Evolutionary conservation across 2,888 invertebrate species (phyloP).

Genomic region (Macaria notata): DNA sequence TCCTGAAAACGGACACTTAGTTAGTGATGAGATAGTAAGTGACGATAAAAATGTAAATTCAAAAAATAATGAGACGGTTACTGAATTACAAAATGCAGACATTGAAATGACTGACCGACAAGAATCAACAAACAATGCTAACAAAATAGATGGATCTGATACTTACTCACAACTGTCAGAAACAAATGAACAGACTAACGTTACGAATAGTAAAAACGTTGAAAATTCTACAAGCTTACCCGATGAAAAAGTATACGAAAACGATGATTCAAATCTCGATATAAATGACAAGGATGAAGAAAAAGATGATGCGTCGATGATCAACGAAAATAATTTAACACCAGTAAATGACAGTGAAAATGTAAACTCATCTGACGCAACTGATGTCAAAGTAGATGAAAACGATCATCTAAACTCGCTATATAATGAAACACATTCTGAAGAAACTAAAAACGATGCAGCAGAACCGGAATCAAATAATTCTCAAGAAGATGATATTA

Average conservation of each 20-base stretch:
- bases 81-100: background rate
- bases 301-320: background rate
- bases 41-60: constrained; percentile 5
- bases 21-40: constrained; percentile 8
- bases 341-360: too few species aligned
- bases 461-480: too few species aligned
- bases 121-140: constrained; percentile 3
- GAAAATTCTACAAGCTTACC: background rate
- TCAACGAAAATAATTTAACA: too few species aligned
- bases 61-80: background rate
- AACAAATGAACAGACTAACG: background rate
- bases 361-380: too few species aligned
- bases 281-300: too few species aligned
- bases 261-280: background rate
- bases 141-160: background rate
- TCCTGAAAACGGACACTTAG: constrained; percentile 18
- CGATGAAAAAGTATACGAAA: background rate
- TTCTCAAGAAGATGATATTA: background rate
- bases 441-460: too few species aligned
- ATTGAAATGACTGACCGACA: constrained; percentile 7
- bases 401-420: too few species aligned
- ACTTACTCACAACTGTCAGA: constrained; percentile 2
- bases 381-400: background rate
- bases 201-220: background rate
- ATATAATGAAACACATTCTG: too few species aligned